Base-by-base conservation (phyloP, 2,113 vertebrate species). In the Brachypteracias leptosomus region DNA sequence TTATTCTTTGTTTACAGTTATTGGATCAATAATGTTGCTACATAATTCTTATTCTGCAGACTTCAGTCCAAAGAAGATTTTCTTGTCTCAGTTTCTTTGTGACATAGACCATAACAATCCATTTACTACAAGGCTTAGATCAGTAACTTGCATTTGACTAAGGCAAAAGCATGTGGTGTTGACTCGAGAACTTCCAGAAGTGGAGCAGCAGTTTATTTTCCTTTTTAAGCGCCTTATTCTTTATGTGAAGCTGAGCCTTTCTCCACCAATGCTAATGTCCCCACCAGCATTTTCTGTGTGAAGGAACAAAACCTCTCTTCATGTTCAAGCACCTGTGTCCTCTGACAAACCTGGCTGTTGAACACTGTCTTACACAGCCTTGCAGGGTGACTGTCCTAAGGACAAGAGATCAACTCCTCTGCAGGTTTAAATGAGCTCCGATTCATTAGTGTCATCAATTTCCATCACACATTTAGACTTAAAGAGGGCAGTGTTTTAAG, bases 31-130 rank as follows among this genome's bases (percentile, higher is more conserved):
- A 81, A 63, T 52, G 76, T 75, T 55, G 61, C 61, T 78, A 87
- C 52, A 67, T 85, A 95, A 95, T 84, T 90, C 76, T 93, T 54
- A 82, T 76, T 95, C 74, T 90, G 67, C 44, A 82, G 44, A 89
- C 65, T 93, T 76, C 66, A 57, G 71, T 70, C 58, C 71, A 90
- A 89, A 88, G 78, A 49, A 96, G 92, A 93, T 94, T 88, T 95
- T 91, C 62, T 36, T 76, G 66, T 89, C 58, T 89, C 51, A 33
- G 66, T 83, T 94, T 90, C 88, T 92, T 92, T 91, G 85, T 94
- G 85, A 40, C 66, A 89, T 21, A 76, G 67, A 88, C 82, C 85
- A 38, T 79, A 94, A 83, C 57, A 93, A 97, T 91, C 88, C 85
- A 79, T 35, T 94, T 90, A 91, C 46, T 57, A 66, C 40, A 75